Conservation (phyloP, 2,113 vertebrate genomes). For the human region DNA sequence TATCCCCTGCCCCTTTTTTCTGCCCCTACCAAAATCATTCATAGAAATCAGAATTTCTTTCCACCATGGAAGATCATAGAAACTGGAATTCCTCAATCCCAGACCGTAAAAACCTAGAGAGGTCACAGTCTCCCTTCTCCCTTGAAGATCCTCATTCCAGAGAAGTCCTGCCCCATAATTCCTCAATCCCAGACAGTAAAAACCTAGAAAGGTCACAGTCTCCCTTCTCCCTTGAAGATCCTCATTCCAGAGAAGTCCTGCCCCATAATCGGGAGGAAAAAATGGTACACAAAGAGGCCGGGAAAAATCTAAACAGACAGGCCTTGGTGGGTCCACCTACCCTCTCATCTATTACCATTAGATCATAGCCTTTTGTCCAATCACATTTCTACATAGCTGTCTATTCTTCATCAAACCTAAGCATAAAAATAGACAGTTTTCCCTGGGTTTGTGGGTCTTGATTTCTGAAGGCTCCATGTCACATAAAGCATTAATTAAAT, state of each 20-base stretch:
- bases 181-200: not conserved
- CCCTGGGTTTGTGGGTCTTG: not conserved
- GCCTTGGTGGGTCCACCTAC: not conserved
- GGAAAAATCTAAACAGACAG: not conserved
- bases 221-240: not conserved
- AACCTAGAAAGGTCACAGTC: not conserved
- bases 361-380: not conserved
- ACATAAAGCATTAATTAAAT: not conserved
- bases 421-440: not conserved
- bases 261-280: not conserved
- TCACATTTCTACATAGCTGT: not conserved
- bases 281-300: not conserved
- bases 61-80: not conserved
- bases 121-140: not conserved
- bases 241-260: not conserved
- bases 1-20: not conserved
- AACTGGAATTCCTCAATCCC: not conserved
- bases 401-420: not conserved
- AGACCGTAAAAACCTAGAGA: not conserved
- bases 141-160: not conserved
- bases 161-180: not conserved
- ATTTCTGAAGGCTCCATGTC: not conserved
- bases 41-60: not conserved
- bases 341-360: not conserved
- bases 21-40: not conserved